Percentiles rank a stretch among this genome's conserved stretches.
These are phyloP conservation scores for Scaptomyza montana DNA, from an alignment of 1,140 invertebrate species.

Conservation along the genomic window DNA sequence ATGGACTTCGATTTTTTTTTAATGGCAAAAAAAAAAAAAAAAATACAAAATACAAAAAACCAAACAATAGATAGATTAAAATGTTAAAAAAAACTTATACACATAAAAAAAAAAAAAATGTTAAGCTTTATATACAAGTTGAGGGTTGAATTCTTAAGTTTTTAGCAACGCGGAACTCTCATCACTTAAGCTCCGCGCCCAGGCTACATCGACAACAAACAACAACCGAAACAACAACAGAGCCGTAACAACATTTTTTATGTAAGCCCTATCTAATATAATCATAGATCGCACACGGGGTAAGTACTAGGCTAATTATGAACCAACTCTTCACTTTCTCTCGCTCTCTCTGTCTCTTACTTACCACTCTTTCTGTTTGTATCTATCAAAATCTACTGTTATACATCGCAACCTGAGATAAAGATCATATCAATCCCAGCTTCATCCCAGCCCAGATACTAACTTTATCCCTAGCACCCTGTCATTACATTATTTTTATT, in stretches of 20 bases:
- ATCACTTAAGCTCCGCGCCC: constrained; percentile 53
- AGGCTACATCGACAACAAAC: constrained; percentile 47
- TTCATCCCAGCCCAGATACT: constrained; percentile 1
- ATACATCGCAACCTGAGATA: background rate
- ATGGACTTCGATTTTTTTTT: constrained; percentile 84
- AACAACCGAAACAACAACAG: constrained; percentile 36
- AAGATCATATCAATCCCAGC: background rate
- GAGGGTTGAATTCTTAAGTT: constrained; percentile 81
- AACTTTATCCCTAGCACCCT: constrained; percentile 20
- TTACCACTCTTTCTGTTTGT: constrained; percentile 2
- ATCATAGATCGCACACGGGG: constrained; percentile 58
- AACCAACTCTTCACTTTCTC: constrained; percentile 31
- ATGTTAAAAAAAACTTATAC: constrained; percentile 62
- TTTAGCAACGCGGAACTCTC: constrained; percentile 67
- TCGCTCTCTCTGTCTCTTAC: background rate
- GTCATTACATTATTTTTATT: constrained; percentile 35
- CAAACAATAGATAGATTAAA: constrained; percentile 41
- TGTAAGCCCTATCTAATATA: constrained; percentile 67
- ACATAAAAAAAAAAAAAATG: constrained; percentile 57
- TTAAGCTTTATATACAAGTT: constrained; percentile 81
- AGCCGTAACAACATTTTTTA: constrained; percentile 51
- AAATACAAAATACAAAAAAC: constrained; percentile 30
- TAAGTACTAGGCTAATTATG: constrained; percentile 79
- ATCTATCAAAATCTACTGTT: constrained; percentile 7
- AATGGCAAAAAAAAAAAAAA: constrained; percentile 59